These are phyloP conservation scores for Chionis minor DNA, from an alignment of 2,113 vertebrate species.

Conservation along the genomic window DNA sequence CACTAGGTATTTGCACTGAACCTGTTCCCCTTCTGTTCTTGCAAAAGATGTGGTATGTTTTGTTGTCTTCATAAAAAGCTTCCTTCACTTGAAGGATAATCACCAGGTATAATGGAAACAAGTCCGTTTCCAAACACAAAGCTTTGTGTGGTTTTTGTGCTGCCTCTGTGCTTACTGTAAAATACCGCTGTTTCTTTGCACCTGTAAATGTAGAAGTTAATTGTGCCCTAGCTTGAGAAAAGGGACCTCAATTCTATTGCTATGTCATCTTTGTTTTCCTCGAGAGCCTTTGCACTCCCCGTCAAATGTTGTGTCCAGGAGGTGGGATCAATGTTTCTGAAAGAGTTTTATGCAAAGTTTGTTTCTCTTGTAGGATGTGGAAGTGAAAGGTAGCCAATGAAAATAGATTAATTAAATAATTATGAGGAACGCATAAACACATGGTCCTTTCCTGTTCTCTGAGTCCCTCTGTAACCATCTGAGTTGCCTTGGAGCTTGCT, in stretches of 20 bases:
- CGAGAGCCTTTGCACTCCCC: not conserved
- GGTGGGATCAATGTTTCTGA: not conserved
- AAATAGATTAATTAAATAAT: not conserved
- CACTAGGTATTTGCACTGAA: not conserved
- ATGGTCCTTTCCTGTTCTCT: not conserved
- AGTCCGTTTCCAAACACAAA: not conserved
- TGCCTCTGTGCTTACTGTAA: not conserved
- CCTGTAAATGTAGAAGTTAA: not conserved
- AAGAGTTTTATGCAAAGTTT: not conserved
- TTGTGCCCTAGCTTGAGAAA: not conserved
- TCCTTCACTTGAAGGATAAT: not conserved
- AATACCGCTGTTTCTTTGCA: not conserved
- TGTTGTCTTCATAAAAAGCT: not conserved
- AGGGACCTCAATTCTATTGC: not conserved
- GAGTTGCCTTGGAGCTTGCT: not conserved
- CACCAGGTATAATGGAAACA: not conserved
- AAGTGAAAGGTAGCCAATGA: not conserved
- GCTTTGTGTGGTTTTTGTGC: not conserved
- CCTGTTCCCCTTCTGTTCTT: not conserved
- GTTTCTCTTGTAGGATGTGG: not conserved
- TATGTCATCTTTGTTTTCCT: not conserved
- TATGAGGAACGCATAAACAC: rapidly evolving
- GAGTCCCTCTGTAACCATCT: not conserved
- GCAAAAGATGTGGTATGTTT: not conserved
- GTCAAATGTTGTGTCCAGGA: not conserved